Evolutionary conservation across 2,113 vertebrate genomes (phyloP).

Genomic region (Erythrocercus mccallii): DNA sequence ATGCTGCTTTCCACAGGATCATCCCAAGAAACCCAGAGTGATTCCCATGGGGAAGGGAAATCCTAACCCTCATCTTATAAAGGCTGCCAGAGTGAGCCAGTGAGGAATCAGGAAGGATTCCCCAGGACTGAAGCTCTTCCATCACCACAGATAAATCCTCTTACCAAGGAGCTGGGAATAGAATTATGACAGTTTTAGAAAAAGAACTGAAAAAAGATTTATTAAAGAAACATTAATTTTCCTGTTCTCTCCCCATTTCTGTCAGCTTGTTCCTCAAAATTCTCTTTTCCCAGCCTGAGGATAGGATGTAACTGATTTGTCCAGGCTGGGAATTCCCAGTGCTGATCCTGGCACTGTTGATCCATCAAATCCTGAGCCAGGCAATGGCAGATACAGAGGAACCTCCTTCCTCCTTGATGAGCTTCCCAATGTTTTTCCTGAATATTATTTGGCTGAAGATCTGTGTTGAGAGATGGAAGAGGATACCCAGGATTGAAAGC

Average conservation of each 20-base stretch:
- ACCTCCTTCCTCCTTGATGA: neutral
- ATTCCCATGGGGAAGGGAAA: neutral
- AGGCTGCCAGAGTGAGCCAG: neutral
- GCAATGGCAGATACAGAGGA: neutral
- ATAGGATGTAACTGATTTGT: neutral
- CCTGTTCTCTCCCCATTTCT: neutral
- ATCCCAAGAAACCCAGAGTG: neutral
- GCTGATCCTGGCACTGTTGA: neutral
- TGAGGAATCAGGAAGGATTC: neutral
- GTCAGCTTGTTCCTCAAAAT: neutral
- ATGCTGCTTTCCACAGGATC: neutral
- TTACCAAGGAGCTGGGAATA: neutral
- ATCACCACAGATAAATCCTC: neutral
- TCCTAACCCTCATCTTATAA: neutral
- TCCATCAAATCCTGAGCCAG: neutral
- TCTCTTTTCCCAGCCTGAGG: neutral
- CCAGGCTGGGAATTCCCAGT: neutral
- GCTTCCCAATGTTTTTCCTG: neutral
- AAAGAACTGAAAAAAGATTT: neutral
- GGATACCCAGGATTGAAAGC: constrained; percentile 9
- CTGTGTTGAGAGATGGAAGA: constrained; percentile 42
- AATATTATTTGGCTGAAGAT: constrained; percentile 1
- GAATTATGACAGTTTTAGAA: neutral
- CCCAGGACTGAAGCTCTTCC: neutral
- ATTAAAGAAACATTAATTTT: neutral